Evolutionary conservation across 92 coral and sea anemone species (phyloP), one percentile per base, ranked within the genome.

Genomic region (Porites lobata): DNA sequence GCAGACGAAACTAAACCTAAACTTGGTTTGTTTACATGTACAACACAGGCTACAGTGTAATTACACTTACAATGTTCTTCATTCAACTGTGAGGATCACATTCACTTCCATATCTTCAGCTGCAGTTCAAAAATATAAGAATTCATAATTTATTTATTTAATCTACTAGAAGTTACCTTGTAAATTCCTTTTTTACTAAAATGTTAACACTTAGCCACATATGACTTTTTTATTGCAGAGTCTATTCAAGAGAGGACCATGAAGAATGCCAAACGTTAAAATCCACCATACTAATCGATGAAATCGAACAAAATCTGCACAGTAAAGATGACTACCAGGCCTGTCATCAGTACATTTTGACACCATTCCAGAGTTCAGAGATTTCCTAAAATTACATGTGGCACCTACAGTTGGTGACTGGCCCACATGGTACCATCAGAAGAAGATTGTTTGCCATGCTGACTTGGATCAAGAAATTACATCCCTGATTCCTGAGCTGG

Each of bases 341-440:
- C 73, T 62, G 77, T 11, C 92, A 87, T 58, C 43, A 80, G 21
- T 81, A 88, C 83, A 73, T 87, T 50, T 86, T 83, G 76, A 87
- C 38, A 90, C 76, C 20, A 72, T 80, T 10, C 94, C 94, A 54
- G 92, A 85, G 53, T 26, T 93, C 51, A 78, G 61, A 52, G 80
- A 68, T 4, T 92, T 24, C 26, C 26, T 24, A 24, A 24, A 24
- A 24, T 24, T 24, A 24, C 26, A 24, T 24, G 26, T 24, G 26
- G 26, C 26, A 81, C 66, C 87, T 43, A 80, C 91, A 81, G 81
- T 81, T 0, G 83, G 91, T 14, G 91, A 88, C 88, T 88, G 87
- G 91, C 91, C 91, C 72, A 88, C 91, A 50, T 88, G 88, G 91
- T 88, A 88, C 67, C 79, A 71, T 58, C 91, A 73, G 50, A 88